A percentile compares a stretch with the other conserved stretches of the same genome.
Conservation (phyloP, 2,888 invertebrate genomes). For the Argyra leucocephala region DNA sequence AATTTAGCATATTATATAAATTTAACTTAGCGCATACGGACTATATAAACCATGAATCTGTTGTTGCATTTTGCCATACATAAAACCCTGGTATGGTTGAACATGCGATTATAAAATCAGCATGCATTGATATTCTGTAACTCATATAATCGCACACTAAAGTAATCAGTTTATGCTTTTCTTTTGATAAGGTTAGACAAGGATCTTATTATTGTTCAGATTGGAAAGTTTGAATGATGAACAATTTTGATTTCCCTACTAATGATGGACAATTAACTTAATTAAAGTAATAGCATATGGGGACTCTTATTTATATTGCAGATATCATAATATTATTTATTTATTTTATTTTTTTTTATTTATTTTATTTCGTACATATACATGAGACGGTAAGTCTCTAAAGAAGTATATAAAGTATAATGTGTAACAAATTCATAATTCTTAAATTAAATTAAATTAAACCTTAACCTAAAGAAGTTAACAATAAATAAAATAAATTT, state of each 20-base stretch:
- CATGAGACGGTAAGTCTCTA: too few relatives aligned
- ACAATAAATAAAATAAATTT: too few relatives aligned
- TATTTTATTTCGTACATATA: too few relatives aligned
- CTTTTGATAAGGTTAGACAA: slow-evolving; percentile 55
- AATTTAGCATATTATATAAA: slow-evolving; percentile 68
- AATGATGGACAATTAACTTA: slow-evolving; percentile 72
- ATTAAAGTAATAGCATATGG: slow-evolving; percentile 68
- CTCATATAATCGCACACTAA: slow-evolving; percentile 47
- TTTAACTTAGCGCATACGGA: slow-evolving; percentile 73
- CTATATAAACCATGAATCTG: slow-evolving; percentile 95
- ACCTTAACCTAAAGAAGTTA: too few relatives aligned
- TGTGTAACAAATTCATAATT: too few relatives aligned
- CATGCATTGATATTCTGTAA: slow-evolving; percentile 81
- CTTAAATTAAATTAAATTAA: too few relatives aligned
- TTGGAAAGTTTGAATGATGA: slow-evolving; percentile 82
- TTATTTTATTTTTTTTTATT: too few relatives aligned
- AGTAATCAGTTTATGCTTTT: slow-evolving; percentile 72
- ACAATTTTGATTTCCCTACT: slow-evolving; percentile 69
- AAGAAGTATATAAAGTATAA: too few relatives aligned
- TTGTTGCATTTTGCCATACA: slow-evolving; percentile 88
- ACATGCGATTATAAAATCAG: slow-evolving; percentile 87
- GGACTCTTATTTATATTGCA: slow-evolving; percentile 71
- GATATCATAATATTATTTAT: too few relatives aligned
- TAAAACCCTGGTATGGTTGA: slow-evolving; percentile 90
- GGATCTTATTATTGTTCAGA: slow-evolving; percentile 77